Base-by-base conservation (phyloP, 2,113 vertebrate species). In the Mustela nigripes region DNA sequence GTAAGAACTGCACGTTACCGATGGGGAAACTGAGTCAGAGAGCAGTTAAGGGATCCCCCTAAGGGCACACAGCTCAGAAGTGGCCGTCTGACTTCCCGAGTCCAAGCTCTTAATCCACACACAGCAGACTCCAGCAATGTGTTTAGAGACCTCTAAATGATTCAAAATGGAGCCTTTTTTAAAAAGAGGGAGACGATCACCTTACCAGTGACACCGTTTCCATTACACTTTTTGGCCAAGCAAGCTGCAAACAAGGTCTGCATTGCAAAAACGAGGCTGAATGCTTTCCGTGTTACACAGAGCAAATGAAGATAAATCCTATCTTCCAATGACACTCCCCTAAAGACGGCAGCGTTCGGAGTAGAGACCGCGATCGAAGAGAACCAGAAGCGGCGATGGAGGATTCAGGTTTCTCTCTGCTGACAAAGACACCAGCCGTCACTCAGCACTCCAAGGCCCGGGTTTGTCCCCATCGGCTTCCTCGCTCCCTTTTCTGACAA, bases 381-480 rank as follows among this genome's bases (percentile, higher is more conserved):
- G 5, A 42, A 4, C 7, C 26, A 33, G 92, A 85, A 2, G 16
- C 1, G 4, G 42, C 12, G 1, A 6, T 4, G 0, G 33, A 60
- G 24, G 28, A 36, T 74, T 19, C 0, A 2, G 1, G 22, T 8
- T 39, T 42, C 18, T 36, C 7, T 33, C 3, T 2, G 11, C 6
- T 73, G 2, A 3, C 0, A 1, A 60, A 26, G 11, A 74, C 16
- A 5, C 14, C 10, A 11, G 4, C 4, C 28, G 4, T n/a, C 10
- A 1, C 11, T 5, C 28, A 22, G 19, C 5, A 16, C 62, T 26
- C 48, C 3, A 4, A n/a, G n/a, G 58, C 39, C 65, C 21, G 31
- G 22, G 62, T 48, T 36, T 45, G 7, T 33, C 36, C 48, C 48
- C 24, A 16, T 1, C 18, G 15, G 16, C 24, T 39, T 36, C 28